Conservation (phyloP, 2,113 vertebrate genomes). For the Hucho hucho region DNA sequence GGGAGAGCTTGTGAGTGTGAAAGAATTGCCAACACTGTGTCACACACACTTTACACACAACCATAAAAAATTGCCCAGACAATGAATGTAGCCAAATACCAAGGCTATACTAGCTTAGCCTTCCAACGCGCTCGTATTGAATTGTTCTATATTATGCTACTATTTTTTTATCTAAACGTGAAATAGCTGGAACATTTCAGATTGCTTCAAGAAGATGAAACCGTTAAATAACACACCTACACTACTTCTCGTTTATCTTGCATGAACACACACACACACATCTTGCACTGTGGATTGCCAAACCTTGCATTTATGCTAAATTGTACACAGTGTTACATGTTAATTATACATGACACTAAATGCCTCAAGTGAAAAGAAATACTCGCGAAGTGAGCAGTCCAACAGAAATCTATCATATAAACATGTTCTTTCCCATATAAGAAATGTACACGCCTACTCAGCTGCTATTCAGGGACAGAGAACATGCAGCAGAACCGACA, state of each 20-base stretch:
- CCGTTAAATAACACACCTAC: conserved; percentile 29
- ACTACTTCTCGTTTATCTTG: conserved; percentile 42
- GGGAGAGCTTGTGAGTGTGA: conserved; percentile 44
- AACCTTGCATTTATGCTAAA: conserved; percentile 37
- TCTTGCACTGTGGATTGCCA: conserved; percentile 57
- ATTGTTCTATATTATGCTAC: conserved; percentile 72
- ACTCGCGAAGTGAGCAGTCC: not conserved
- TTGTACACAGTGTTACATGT: conserved; percentile 11
- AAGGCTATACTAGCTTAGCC: conserved; percentile 62
- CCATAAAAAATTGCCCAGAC: conserved; percentile 62
- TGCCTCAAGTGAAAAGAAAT: conserved; percentile 2
- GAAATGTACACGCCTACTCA: no score
- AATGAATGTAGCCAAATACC: conserved; percentile 77
- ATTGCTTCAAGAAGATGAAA: not conserved
- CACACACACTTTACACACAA: conserved; percentile 35
- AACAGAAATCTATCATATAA: not conserved
- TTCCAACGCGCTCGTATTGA: conserved; percentile 71
- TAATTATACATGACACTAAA: no score
- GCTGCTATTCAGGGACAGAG: no score
- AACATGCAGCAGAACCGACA: not conserved
- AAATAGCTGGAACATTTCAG: conserved; percentile 44
- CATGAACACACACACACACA: conserved; percentile 10
- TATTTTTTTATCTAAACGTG: conserved; percentile 73
- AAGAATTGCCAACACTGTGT: conserved; percentile 72
- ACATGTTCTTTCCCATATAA: no score